Conservation (phyloP, 2,888 invertebrate species). For the Drosophila formosana region DNA sequence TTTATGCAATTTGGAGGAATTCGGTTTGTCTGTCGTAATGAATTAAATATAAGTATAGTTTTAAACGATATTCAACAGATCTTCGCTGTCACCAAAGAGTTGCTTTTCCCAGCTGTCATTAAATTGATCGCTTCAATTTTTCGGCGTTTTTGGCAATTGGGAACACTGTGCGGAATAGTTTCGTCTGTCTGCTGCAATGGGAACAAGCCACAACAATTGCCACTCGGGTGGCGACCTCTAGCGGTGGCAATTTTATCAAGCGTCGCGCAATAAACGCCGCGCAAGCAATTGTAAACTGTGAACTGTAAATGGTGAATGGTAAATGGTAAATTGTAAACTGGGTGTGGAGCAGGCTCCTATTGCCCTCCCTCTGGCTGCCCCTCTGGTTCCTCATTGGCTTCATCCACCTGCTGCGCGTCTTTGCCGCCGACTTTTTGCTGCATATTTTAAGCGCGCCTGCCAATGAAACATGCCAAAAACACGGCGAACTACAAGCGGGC, state of each 20-base stretch:
- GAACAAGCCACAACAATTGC: constrained; percentile 46
- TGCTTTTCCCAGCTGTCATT: not conserved
- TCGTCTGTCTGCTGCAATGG: constrained; percentile 10
- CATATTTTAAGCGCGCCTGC: constrained; percentile 73
- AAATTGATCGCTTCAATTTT: not conserved
- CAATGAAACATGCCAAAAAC: constrained; percentile 77
- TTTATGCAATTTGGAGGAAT: too few relatives aligned
- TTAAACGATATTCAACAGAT: too few relatives aligned
- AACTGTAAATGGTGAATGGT: constrained; percentile 40
- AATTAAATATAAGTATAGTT: too few relatives aligned
- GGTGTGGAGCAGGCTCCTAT: constrained; percentile 47
- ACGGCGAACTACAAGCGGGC: constrained; percentile 56
- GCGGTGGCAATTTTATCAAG: constrained; percentile 56
- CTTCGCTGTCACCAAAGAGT: not conserved
- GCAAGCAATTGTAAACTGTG: constrained; percentile 57
- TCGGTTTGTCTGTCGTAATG: too few relatives aligned
- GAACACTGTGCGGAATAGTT: constrained; percentile 9
- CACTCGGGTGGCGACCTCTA: constrained; percentile 52
- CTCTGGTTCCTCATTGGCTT: not conserved
- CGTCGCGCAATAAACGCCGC: constrained; percentile 52
- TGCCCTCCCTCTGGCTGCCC: not conserved
- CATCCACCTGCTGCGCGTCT: constrained; percentile 70
- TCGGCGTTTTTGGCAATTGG: constrained; percentile 11
- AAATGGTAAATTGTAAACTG: constrained; percentile 47
- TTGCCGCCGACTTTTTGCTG: constrained; percentile 45